Conservation (phyloP, 2,888 invertebrate genomes). For the Eurois occulta region DNA sequence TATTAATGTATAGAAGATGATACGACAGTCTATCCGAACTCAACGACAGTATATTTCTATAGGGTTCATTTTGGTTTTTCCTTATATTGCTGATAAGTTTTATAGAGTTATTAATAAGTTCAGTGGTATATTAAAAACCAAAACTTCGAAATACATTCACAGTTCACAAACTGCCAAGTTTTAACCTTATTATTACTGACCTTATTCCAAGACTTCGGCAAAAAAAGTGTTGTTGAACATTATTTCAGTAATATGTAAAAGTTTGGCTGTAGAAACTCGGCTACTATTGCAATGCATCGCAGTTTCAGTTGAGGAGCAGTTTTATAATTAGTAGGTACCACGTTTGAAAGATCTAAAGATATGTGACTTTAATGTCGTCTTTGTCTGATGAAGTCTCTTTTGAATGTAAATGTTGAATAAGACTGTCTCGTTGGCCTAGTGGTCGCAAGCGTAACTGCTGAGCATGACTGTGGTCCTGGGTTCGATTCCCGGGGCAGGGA, state of each 20-base stretch:
- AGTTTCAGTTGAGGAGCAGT: slow-evolving; percentile 56
- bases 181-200: slow-evolving; percentile 47
- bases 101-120: background rate
- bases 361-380: slow-evolving; percentile 37
- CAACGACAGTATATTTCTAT: background rate
- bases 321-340: slow-evolving; percentile 72
- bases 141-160: background rate
- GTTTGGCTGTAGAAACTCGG: slow-evolving; percentile 48
- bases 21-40: background rate
- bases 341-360: slow-evolving; percentile 56
- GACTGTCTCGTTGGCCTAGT: background rate
- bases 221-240: slow-evolving; percentile 52
- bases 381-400: slow-evolving; percentile 27
- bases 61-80: background rate
- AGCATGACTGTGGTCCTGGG: background rate
- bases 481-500: background rate
- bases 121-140: background rate
- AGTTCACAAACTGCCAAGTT: slow-evolving; percentile 25
- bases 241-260: slow-evolving; percentile 61
- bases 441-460: background rate
- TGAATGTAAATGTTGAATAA: background rate
- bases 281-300: slow-evolving; percentile 60
- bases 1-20: no score
- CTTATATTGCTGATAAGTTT: background rate
- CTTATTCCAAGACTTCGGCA: slow-evolving; percentile 35